Base-by-base conservation (phyloP, 2,888 invertebrate species). In the Aspidiotus rigidus region DNA sequence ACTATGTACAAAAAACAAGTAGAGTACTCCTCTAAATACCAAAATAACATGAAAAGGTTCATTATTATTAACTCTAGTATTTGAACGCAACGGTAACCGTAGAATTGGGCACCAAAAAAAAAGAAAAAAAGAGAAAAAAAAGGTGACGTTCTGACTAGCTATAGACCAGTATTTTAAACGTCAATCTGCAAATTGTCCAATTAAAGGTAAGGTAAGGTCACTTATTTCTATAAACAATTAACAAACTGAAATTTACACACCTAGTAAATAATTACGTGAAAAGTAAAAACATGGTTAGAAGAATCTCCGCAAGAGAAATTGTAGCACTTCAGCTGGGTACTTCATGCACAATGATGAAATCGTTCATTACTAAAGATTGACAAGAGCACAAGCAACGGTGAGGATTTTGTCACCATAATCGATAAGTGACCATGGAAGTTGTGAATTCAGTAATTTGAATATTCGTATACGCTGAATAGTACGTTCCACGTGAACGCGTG, bases 341-440 rank as follows among this genome's bases (percentile, higher is more conserved):
- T 8, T 56, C 9, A 11, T 13, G 56, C 56, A 10, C 9, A 56
- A 56, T 11, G 13, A 15, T 56, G 16, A 56, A 56, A 56, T 15
- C 56, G 56, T 56, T 56, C 16, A 8, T 55, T 53, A 64, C 15
- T 41, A 64, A 40, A 64, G 41, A 15, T 64, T 64, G 41, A 64
- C 64, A 7, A 64, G 11, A 8, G 55, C 64, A 56, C 64, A 56
- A 41, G 53, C 39, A 10, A 66, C 17, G 13, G 28, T 55, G 40
- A 66, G 28, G 1, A 66, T 57, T 1, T 57, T 54, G 56, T 66
- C 6, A 41, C 13, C 17, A 39, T 42, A 42, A 57, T 56, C 41
- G 13, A 16, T 66, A 39, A 42, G 55, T 53, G 55, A 66, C 40
- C 56, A 66, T 56, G 44, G 11, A 56, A 56, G 40, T 41, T 56